Conservation (phyloP, 2,888 invertebrate species). For the Hypselothyrea guttata region DNA sequence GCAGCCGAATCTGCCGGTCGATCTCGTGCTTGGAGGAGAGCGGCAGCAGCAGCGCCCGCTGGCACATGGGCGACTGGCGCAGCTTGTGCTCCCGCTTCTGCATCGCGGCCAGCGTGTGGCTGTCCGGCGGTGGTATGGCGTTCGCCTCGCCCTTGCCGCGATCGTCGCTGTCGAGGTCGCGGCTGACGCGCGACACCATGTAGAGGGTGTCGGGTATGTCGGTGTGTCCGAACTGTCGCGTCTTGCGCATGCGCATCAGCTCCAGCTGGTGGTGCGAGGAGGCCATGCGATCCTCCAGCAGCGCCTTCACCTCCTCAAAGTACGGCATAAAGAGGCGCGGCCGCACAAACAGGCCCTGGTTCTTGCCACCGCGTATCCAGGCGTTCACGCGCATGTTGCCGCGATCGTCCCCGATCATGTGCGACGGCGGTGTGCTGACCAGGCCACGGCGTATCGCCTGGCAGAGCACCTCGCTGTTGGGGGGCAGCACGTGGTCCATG, state of each 20-base stretch:
- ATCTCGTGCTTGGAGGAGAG: conserved; percentile 90
- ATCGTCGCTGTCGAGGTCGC: conserved; percentile 82
- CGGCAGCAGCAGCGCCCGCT: conserved; percentile 89
- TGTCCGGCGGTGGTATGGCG: conserved; percentile 89
- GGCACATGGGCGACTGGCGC: conserved; percentile 89
- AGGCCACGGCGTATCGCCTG: conserved; percentile 88
- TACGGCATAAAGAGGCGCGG: conserved; percentile 97
- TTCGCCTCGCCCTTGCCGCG: conserved; percentile 87
- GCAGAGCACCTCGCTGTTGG: conserved; percentile 89
- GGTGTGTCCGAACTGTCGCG: conserved; percentile 88
- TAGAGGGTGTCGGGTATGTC: conserved; percentile 97
- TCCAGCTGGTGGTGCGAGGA: conserved; percentile 88
- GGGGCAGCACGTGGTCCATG: conserved; percentile 94
- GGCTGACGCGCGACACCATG: conserved; percentile 86
- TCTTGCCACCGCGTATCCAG: conserved; percentile 89
- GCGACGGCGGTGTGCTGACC: conserved; percentile 91
- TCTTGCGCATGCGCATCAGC: conserved; percentile 87
- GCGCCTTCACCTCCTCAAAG: conserved; percentile 94
- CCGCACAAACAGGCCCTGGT: conserved; percentile 89
- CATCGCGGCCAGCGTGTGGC: conserved; percentile 90
- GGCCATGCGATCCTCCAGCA: conserved; percentile 92
- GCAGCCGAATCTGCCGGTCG: conserved; percentile 90
- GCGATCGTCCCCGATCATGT: conserved; percentile 90
- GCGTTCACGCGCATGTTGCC: conserved; percentile 88
- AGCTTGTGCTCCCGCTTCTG: conserved; percentile 93